Conservation (phyloP, 2,888 invertebrate species). For the Agrilus cyanescens region DNA sequence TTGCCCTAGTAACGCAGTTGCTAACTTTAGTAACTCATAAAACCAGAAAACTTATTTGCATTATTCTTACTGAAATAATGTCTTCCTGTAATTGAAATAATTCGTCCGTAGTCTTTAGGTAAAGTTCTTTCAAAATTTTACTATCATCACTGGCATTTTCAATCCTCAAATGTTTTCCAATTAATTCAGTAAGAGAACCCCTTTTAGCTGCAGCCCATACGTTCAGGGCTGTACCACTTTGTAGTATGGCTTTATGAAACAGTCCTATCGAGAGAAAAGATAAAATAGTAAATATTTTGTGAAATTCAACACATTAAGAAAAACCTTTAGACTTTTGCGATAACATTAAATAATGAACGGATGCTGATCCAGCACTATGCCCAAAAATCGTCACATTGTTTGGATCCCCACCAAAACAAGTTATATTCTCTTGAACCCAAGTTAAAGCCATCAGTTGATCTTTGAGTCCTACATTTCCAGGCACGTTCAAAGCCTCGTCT, state of each 20-base stretch:
- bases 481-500: conserved; percentile 31
- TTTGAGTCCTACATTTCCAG: conserved; percentile 38
- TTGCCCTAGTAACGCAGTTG: no score
- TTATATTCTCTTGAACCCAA: conserved; percentile 36
- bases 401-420: conserved; percentile 35
- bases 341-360: conserved; percentile 34
- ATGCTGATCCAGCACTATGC: conserved; percentile 36
- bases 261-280: conserved; percentile 17
- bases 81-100: no score
- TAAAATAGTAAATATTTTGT: neutral
- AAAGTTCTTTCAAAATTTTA: conserved; percentile 9
- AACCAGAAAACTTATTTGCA: no score
- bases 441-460: conserved; percentile 36
- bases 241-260: conserved; percentile 27
- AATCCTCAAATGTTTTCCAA: no score
- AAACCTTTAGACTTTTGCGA: conserved; percentile 31
- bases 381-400: conserved; percentile 37
- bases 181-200: no score
- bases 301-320: neutral
- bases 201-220: conserved; percentile 22
- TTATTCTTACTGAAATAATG: no score
- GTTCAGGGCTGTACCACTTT: conserved; percentile 27
- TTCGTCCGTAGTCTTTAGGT: neutral
- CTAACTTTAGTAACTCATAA: no score
- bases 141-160: no score